A percentile compares a stretch with the other conserved stretches of the same genome.
Evolutionary conservation across 2,797 vertebrate genomes (phyloP).

Genomic region (Arrhamphus sclerolepis): DNA sequence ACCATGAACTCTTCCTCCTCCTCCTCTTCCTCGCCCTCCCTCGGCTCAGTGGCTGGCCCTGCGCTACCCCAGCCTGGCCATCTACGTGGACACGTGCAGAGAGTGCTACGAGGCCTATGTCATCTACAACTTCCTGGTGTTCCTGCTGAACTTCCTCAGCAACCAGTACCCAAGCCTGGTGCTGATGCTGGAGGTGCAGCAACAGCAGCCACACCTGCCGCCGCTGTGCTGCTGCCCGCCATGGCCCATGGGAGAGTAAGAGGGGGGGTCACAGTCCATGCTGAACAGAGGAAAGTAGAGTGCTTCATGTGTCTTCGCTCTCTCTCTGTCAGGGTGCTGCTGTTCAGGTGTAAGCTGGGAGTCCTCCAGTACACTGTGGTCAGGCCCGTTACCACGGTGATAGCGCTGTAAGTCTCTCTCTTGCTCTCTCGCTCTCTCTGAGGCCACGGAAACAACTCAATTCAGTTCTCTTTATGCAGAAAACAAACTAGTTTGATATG

Average conservation of each 20-base stretch:
- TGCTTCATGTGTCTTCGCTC: neutral
- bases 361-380: conserved; percentile 96
- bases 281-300: conserved; percentile 14
- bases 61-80: conserved; percentile 92
- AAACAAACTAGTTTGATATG: too few relatives aligned
- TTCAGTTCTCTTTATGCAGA: too few relatives aligned
- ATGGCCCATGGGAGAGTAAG: conserved; percentile 98
- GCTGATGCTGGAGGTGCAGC: conserved; percentile 94
- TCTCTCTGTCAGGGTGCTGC: conserved; percentile 84
- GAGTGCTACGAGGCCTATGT: conserved; percentile 98
- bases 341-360: conserved; percentile 94
- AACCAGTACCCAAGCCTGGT: conserved; percentile 94
- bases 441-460: too few relatives aligned
- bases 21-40: neutral
- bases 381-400: conserved; percentile 91
- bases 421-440: too few relatives aligned
- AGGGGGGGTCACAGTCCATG: neutral
- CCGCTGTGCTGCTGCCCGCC: conserved; percentile 94
- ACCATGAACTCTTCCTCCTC: too few relatives aligned
- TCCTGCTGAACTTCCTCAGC: conserved; percentile 93
- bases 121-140: conserved; percentile 98
- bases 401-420: conserved; percentile 89
- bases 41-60: conserved; percentile 89
- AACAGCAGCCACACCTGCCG: conserved; percentile 92
- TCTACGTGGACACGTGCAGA: conserved; percentile 96